These are phyloP conservation scores for Cichlasoma orientale DNA, from an alignment of 2,797 vertebrate species.

Conservation along the genomic window DNA sequence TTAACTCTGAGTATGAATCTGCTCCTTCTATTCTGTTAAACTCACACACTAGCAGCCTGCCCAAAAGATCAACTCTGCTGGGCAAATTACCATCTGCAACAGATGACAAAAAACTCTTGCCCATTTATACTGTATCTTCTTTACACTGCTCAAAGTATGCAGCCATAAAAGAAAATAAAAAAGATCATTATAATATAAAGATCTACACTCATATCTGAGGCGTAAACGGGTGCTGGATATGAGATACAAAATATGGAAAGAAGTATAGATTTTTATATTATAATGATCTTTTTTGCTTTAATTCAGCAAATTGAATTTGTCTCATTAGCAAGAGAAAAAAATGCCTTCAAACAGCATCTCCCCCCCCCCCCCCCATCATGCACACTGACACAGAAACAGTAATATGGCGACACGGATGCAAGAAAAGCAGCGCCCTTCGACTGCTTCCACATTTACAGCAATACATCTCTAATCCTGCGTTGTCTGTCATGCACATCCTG, in stretches of 20 bases:
- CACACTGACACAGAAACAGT: neutral
- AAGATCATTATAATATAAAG: neutral
- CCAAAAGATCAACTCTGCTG: slow-evolving; percentile 21
- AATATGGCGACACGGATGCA: slow-evolving; percentile 15
- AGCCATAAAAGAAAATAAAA: neutral
- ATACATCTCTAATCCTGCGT: slow-evolving; percentile 19
- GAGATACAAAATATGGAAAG: no score
- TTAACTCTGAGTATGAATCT: slow-evolving; percentile 49
- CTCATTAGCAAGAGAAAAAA: neutral
- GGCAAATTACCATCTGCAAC: slow-evolving; percentile 16
- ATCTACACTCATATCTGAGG: no score
- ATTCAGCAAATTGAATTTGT: slow-evolving; percentile 3
- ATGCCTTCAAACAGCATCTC: neutral
- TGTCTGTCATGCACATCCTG: slow-evolving; percentile 29
- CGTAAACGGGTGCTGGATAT: no score
- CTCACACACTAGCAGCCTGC: slow-evolving; percentile 18
- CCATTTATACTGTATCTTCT: neutral
- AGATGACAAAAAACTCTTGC: slow-evolving; percentile 18
- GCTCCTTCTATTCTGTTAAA: slow-evolving; percentile 41
- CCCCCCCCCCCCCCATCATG: neutral
- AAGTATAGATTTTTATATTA: no score
- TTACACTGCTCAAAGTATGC: neutral
- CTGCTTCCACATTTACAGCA: slow-evolving; percentile 46
- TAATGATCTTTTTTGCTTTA: no score
- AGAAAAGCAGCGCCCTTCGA: slow-evolving; percentile 29